Base-by-base conservation (phyloP, 2,113 vertebrate species). In the Macquaria australasica region DNA sequence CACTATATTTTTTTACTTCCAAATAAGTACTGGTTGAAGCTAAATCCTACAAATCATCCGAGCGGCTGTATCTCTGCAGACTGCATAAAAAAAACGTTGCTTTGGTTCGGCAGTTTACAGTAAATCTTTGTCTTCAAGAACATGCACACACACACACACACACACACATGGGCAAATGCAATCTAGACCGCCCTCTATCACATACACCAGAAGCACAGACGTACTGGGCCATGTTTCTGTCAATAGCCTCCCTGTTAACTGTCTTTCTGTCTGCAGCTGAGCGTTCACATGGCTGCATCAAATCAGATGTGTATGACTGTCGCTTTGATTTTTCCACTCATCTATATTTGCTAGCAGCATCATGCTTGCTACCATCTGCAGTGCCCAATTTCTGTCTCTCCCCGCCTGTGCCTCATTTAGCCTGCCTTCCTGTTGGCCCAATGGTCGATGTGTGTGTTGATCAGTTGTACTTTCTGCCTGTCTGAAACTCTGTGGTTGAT, bases 251-350 rank as follows among this genome's bases (percentile, higher is more conserved):
- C 79, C 85, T 70, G 85, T 87, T 78, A 77, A 70, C 88, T 78
- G 48, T 87, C 82, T 64, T 7, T 85, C 82, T 80, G 66, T 89
- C 69, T 79, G 53, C 71, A 81, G 84, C 82, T 48, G 70, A 56
- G 62, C 58, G 4, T 83, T 77, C 69, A 83, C 80, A 73, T 50
- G 75, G 69, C 90, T 78, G 83, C 87, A 82, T 94, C 87, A 92
- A 92, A 92, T 91, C 90, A 89, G 68, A 90, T 91, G 87, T 88
- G 87, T 88, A 87, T 84, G 89, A 91, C 89, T 86, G 89, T 86
- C 83, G 20, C 87, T 93, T 93, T 93, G 92, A 95, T 93, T 94
- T 95, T 93, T 95, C 93, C 93, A 89, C 87, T 91, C 81, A 39
- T 93, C 88, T 66, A 85, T 90, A 79, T 83, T 85, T 69, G 89